Evolutionary conservation across 2,113 vertebrate genomes (phyloP).

Genomic region (Tringa solitaria): DNA sequence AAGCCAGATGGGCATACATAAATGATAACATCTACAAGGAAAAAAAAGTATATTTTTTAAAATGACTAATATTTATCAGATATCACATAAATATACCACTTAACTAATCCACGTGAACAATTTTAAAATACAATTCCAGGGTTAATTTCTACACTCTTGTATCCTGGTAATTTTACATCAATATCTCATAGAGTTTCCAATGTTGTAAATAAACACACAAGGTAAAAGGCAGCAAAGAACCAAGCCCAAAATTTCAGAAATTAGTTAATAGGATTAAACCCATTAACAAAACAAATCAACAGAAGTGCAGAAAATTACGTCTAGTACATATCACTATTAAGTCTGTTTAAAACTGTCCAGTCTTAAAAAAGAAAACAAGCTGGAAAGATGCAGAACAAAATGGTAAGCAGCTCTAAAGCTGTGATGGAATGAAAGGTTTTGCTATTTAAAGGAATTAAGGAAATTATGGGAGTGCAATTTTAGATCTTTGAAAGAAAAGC

Average conservation of each 20-base stretch:
- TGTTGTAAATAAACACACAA: neutral
- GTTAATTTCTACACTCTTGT: neutral
- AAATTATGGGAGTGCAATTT: neutral
- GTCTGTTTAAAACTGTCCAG: neutral
- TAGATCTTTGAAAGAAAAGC: neutral
- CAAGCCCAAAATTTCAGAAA: neutral
- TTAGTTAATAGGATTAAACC: neutral
- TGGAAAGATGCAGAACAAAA: neutral
- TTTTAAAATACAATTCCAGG: neutral
- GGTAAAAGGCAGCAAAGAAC: neutral
- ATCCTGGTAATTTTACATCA: neutral
- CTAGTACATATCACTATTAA: neutral
- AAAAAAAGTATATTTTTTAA: neutral
- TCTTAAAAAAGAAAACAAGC: neutral
- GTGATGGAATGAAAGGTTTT: neutral
- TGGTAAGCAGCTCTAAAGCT: neutral
- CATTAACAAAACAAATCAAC: neutral
- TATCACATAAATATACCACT: neutral
- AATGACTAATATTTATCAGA: neutral
- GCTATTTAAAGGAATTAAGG: neutral
- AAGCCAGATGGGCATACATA: constrained; percentile 97
- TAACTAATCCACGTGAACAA: neutral
- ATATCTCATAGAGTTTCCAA: neutral
- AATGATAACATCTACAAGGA: constrained; percentile 92
- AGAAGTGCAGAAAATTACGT: neutral